phyloP scores from a whole-genome alignment of 1,140 invertebrate species.

The Tribolium castaneum region DNA sequence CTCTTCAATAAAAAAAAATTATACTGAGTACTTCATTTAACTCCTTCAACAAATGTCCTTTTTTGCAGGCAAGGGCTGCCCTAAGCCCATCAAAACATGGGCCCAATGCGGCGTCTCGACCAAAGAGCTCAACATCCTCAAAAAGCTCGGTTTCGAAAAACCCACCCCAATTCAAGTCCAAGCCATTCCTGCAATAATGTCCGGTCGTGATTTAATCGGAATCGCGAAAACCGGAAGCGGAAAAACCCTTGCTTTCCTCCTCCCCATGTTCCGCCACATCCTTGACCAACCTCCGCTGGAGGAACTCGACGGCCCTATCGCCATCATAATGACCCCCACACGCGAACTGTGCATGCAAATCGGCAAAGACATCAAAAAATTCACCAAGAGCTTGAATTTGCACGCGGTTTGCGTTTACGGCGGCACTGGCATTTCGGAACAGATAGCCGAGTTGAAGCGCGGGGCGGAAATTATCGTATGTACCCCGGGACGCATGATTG shows the following conservation, averaged over 20 bases:
- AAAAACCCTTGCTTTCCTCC: slow-evolving; percentile 97
- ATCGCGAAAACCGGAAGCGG: slow-evolving; percentile 99
- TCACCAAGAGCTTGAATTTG: slow-evolving; percentile 89
- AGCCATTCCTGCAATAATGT: slow-evolving; percentile 99
- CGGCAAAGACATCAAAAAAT: slow-evolving; percentile 96
- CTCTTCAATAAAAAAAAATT: too few relatives aligned
- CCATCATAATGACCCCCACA: slow-evolving; percentile 98
- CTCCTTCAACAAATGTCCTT: too few relatives aligned
- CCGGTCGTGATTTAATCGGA: slow-evolving; percentile 95
- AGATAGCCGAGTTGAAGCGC: slow-evolving; percentile 97
- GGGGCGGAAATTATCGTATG: slow-evolving; percentile 98
- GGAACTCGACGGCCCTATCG: slow-evolving; percentile 96
- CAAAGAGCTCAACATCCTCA: slow-evolving; percentile 94
- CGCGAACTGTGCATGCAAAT: slow-evolving; percentile 99
- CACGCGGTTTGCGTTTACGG: slow-evolving; percentile 98
- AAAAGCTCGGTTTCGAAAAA: slow-evolving; percentile 94
- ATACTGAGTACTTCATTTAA: too few relatives aligned
- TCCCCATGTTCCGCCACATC: slow-evolving; percentile 99
- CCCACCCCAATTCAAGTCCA: slow-evolving; percentile 99
- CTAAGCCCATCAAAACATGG: slow-evolving; percentile 79
- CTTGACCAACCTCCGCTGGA: slow-evolving; percentile 93
- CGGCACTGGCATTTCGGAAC: slow-evolving; percentile 96
- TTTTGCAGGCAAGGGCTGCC: slow-evolving; percentile 72
- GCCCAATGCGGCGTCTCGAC: slow-evolving; percentile 98
- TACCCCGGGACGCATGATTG: slow-evolving; percentile 99